These are phyloP conservation scores for Saturnia japonica DNA, from an alignment of 2,888 invertebrate genomes.

Conservation along the genomic window DNA sequence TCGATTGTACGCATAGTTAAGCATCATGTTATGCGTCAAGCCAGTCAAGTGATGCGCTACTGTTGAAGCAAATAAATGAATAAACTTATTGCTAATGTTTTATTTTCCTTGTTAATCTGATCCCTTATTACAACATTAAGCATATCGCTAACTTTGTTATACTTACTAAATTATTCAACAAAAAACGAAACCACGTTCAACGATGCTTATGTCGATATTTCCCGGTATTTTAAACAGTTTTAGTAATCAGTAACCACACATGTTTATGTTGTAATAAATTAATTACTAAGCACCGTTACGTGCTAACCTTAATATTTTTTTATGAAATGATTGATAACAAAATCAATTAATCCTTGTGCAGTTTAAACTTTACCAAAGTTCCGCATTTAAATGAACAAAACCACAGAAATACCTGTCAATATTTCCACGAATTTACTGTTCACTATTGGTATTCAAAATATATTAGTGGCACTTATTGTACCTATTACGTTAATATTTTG, in stretches of 20 bases:
- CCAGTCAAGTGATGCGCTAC: too few relatives aligned
- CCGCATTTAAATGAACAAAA: neutral
- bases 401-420: neutral
- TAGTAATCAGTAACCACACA: slow-evolving; percentile 6
- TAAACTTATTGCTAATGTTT: neutral
- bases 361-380: neutral
- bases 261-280: slow-evolving; percentile 12
- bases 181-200: neutral
- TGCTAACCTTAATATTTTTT: neutral
- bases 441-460: too few relatives aligned
- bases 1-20: too few relatives aligned
- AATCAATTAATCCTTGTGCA: neutral
- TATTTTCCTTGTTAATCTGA: neutral
- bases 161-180: neutral
- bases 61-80: too few relatives aligned
- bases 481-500: neutral
- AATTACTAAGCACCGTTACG: slow-evolving; percentile 1
- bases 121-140: neutral
- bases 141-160: neutral
- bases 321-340: slow-evolving; percentile 2
- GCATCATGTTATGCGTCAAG: too few relatives aligned
- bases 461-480: too few relatives aligned
- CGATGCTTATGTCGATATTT: neutral
- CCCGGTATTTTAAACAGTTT: slow-evolving; percentile 8
- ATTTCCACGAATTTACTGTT: neutral